phyloP scores from a whole-genome alignment of 2,113 vertebrate species.

The Synchiropus splendidus region DNA sequence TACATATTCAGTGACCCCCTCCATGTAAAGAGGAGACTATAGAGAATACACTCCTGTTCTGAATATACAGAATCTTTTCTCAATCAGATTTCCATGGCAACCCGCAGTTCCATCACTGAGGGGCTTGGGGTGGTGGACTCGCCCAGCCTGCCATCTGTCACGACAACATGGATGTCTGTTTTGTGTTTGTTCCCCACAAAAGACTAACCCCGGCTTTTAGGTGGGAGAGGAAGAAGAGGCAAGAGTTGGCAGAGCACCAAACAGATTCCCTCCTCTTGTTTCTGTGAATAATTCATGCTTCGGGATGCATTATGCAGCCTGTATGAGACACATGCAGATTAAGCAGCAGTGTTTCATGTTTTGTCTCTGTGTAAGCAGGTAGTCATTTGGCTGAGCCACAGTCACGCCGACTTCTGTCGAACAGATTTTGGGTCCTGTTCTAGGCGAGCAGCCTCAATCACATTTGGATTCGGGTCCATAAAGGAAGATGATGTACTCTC shows the following conservation, averaged over 20 bases:
- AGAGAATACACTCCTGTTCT: too few relatives aligned
- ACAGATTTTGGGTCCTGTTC: constrained; percentile 35
- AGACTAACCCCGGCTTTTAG: constrained; percentile 22
- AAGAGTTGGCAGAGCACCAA: constrained; percentile 40
- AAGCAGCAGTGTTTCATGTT: constrained; percentile 48
- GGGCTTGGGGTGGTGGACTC: constrained; percentile 42
- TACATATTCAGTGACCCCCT: too few relatives aligned
- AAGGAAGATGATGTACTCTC: too few relatives aligned
- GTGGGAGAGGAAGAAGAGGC: constrained; percentile 18
- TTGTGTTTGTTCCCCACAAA: constrained; percentile 5
- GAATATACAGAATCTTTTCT: too few relatives aligned
- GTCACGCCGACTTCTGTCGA: constrained; percentile 18
- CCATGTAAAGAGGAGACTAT: too few relatives aligned
- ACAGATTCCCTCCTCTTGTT: constrained; percentile 52
- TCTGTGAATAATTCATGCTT: constrained; percentile 61
- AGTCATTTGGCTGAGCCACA: constrained; percentile 45
- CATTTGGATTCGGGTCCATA: background rate
- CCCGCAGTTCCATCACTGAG: constrained; percentile 33
- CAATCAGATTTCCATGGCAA: constrained; percentile 55
- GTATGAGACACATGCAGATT: constrained; percentile 47
- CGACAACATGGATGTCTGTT: constrained; percentile 50
- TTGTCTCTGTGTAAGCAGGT: constrained; percentile 51
- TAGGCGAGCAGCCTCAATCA: constrained; percentile 10
- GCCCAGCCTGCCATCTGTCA: constrained; percentile 61
- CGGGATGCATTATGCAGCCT: constrained; percentile 49